A percentile compares a stretch with the other conserved stretches of the same genome.
These are phyloP conservation scores for Dorcus hopei DNA, from an alignment of 2,888 invertebrate species.

Conservation along the genomic window DNA sequence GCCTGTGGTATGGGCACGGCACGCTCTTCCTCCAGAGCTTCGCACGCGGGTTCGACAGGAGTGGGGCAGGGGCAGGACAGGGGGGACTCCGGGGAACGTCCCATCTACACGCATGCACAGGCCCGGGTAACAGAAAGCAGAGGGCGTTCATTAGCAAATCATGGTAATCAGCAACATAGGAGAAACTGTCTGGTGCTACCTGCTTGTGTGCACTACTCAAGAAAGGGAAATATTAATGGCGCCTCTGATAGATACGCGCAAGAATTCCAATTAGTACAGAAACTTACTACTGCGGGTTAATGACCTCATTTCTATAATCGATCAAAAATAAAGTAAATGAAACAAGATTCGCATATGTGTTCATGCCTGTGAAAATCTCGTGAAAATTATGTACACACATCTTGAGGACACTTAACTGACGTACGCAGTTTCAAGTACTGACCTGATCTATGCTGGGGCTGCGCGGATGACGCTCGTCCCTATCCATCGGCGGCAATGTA, in stretches of 20 bases:
- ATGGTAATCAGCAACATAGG: conserved; percentile 40
- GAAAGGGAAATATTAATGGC: no score
- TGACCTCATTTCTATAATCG: not conserved
- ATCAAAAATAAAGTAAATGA: not conserved
- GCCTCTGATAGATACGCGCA: no score
- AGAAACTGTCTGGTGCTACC: conserved; percentile 30
- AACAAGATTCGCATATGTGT: not conserved
- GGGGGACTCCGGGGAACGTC: conserved; percentile 47
- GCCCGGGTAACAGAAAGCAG: conserved; percentile 40
- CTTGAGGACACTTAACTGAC: not conserved
- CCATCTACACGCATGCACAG: conserved; percentile 46
- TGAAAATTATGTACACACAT: not conserved
- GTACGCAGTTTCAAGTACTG: conserved; percentile 41
- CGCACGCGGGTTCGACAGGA: conserved; percentile 52
- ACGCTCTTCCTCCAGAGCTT: conserved; percentile 46
- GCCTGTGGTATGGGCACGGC: conserved; percentile 41
- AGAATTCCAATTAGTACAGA: not conserved
- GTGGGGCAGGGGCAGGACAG: conserved; percentile 49
- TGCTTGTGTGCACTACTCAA: not conserved
- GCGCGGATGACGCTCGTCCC: conserved; percentile 59
- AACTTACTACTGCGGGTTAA: conserved; percentile 1
- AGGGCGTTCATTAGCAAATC: conserved; percentile 37
- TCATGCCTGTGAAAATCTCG: conserved; percentile 1
- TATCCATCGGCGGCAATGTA: conserved; percentile 47
- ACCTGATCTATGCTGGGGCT: conserved; percentile 92